Percentiles rank a stretch among this genome's conserved stretches.
Evolutionary conservation across 2,888 invertebrate genomes (phyloP).

Genomic region (Bhutanitis thaidina): DNA sequence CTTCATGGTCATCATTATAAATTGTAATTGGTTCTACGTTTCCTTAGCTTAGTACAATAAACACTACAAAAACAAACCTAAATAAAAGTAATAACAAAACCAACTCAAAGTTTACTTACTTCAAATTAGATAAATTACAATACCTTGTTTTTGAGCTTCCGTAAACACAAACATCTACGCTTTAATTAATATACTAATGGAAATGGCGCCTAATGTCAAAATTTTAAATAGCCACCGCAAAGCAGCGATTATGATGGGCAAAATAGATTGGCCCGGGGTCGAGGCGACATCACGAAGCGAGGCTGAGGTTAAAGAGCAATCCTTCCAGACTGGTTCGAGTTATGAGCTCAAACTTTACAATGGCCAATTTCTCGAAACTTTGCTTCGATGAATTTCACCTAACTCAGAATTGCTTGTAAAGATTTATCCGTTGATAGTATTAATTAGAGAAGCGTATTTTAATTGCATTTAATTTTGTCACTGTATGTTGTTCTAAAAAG

Average conservation of each 20-base stretch:
- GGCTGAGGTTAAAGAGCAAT: constrained; percentile 68
- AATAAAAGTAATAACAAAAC: too few relatives aligned
- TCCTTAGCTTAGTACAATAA: too few relatives aligned
- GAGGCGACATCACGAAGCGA: constrained; percentile 71
- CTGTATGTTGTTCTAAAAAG: not conserved
- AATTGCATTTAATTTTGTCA: constrained; percentile 16
- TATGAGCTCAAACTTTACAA: constrained; percentile 68
- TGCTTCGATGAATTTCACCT: constrained; percentile 54
- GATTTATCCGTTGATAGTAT: constrained; percentile 16
- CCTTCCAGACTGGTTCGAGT: constrained; percentile 59
- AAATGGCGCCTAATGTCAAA: constrained; percentile 51
- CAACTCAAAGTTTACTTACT: too few relatives aligned
- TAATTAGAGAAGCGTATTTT: constrained; percentile 21
- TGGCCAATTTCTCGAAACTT: constrained; percentile 71
- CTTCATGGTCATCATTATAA: too few relatives aligned
- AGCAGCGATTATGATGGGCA: constrained; percentile 73
- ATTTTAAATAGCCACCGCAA: constrained; percentile 66
- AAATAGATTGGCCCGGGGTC: constrained; percentile 69
- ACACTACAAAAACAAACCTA: too few relatives aligned
- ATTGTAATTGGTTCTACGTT: too few relatives aligned
- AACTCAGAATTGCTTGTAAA: constrained; percentile 11
- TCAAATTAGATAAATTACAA: too few relatives aligned
- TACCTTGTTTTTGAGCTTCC: too few relatives aligned
- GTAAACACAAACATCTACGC: not conserved
- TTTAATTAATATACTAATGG: constrained; percentile 34